Conservation (phyloP, 2,113 vertebrate species). For the Scatophagus argus region DNA sequence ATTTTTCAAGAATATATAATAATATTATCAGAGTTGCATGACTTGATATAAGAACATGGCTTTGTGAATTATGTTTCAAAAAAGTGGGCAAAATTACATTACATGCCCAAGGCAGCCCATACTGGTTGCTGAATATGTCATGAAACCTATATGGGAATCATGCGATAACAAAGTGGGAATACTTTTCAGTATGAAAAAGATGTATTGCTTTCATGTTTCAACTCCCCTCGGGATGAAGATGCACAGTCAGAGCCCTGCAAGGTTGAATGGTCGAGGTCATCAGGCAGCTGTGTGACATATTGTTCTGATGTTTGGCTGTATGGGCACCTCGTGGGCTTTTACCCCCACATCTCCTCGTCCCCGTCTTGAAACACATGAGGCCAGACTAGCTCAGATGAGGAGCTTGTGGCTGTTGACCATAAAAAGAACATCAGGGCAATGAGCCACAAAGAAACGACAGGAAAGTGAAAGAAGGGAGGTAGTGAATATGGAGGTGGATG, state of each 20-base stretch:
- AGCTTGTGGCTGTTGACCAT: constrained; percentile 98
- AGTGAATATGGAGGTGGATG: constrained; percentile 33
- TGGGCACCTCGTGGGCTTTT: constrained; percentile 70
- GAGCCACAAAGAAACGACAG: constrained; percentile 84
- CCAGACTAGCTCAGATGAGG: constrained; percentile 87
- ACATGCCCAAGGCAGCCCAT: background rate
- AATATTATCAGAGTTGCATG: background rate
- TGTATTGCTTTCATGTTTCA: constrained; percentile 52
- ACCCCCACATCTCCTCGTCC: constrained; percentile 59
- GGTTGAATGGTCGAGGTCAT: constrained; percentile 79
- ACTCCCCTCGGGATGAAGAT: constrained; percentile 62
- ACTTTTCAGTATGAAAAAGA: constrained; percentile 51
- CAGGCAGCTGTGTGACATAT: constrained; percentile 81
- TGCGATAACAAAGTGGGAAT: constrained; percentile 40
- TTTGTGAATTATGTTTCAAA: constrained; percentile 5
- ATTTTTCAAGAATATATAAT: background rate
- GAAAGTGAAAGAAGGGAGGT: constrained; percentile 28
- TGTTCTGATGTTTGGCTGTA: constrained; percentile 69
- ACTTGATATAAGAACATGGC: background rate
- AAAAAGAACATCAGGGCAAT: constrained; percentile 99
- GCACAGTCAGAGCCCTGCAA: constrained; percentile 83
- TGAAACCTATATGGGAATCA: constrained; percentile 27
- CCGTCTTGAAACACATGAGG: constrained; percentile 72
- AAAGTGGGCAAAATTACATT: background rate
- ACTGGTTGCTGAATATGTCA: constrained; percentile 11